Percentiles rank a stretch among this genome's conserved stretches.
Conservation (phyloP, 2,797 vertebrate genomes). For the Erethizon dorsatum region DNA sequence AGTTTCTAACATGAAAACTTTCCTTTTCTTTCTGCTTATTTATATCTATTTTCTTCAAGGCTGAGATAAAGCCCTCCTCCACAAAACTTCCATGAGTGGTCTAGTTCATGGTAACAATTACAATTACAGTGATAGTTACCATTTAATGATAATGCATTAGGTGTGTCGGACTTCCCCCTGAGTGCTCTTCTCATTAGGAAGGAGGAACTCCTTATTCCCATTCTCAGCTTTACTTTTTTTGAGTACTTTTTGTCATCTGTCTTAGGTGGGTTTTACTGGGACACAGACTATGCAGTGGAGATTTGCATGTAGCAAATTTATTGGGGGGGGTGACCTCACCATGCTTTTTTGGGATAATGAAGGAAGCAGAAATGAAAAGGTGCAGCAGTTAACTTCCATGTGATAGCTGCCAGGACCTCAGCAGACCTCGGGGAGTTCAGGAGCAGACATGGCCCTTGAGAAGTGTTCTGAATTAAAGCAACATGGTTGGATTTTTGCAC, state of each 20-base stretch:
- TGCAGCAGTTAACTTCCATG: neutral
- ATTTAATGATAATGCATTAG: neutral
- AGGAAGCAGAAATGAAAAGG: neutral
- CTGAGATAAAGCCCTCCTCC: neutral
- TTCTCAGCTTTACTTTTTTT: neutral
- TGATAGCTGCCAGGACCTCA: neutral
- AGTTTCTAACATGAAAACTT: neutral
- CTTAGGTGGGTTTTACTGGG: neutral
- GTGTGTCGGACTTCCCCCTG: neutral
- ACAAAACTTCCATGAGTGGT: neutral
- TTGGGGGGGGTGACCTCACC: neutral
- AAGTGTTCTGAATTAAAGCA: neutral
- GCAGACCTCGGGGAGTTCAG: neutral
- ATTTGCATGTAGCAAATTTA: neutral
- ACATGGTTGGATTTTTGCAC: neutral
- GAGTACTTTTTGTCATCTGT: neutral
- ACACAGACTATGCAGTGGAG: neutral
- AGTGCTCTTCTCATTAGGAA: neutral
- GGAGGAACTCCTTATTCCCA: neutral
- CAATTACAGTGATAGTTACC: neutral
- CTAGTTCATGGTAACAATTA: neutral
- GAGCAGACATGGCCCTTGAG: neutral
- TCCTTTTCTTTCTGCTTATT: slow-evolving; percentile 21
- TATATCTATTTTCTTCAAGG: neutral
- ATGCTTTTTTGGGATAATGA: fast-evolving